Evolutionary conservation across 2,888 invertebrate species (phyloP).

Genomic region (Aleiodes testaceus): DNA sequence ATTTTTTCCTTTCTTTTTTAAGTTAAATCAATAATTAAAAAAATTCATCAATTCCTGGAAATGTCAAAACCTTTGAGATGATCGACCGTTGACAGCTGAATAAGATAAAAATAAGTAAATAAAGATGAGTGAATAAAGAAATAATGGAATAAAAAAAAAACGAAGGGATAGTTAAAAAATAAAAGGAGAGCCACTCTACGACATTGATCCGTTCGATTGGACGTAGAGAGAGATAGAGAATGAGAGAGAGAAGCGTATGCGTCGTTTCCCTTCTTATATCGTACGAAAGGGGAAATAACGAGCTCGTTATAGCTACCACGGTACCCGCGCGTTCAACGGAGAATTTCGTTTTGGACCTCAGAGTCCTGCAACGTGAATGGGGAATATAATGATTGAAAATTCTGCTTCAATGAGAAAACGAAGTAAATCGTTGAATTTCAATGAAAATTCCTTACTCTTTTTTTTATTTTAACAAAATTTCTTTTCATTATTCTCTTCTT

Average conservation of each 20-base stretch:
- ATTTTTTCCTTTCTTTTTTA: not conserved
- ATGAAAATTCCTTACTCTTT: conserved; percentile 19
- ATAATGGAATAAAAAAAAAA: conserved; percentile 25
- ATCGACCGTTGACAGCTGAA: conserved; percentile 18
- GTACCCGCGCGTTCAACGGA: conserved; percentile 21
- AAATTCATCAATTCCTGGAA: not conserved
- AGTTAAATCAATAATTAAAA: too few species aligned
- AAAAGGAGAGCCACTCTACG: conserved; percentile 29
- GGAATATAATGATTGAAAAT: conserved; percentile 43
- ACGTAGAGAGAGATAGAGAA: conserved; percentile 38
- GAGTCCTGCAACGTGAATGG: conserved; percentile 39
- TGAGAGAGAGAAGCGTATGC: conserved; percentile 46
- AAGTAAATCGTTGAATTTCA: conserved; percentile 32
- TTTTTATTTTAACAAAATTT: not conserved
- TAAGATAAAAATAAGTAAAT: not conserved
- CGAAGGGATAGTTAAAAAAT: conserved; percentile 42
- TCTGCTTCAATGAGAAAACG: conserved; percentile 31
- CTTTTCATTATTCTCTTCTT: not conserved
- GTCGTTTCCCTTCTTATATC: conserved; percentile 56
- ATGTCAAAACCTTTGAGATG: conserved; percentile 25
- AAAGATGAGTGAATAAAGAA: conserved; percentile 29
- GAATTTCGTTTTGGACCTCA: conserved; percentile 41
- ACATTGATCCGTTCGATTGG: conserved; percentile 41
- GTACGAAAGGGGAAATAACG: conserved; percentile 54
- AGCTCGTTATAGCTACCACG: conserved; percentile 52